Evolutionary conservation across 2,113 vertebrate species (phyloP).

Genomic region (Larimichthys polyactis): DNA sequence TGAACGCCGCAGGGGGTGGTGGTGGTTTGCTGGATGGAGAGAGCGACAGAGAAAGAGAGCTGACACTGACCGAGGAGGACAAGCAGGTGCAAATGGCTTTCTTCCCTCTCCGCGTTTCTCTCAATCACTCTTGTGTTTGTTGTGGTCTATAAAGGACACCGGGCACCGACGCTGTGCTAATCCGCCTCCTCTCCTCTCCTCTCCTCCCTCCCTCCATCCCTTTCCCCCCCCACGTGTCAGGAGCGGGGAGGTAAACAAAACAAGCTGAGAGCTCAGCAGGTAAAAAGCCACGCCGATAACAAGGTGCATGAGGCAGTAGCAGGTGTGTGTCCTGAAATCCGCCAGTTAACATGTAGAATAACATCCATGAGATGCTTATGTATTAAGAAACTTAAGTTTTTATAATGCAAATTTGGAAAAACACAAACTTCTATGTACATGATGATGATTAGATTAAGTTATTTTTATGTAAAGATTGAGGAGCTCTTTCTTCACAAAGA

Average conservation of each 20-base stretch:
- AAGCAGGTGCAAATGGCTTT: constrained; percentile 40
- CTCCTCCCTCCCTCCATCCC: neutral
- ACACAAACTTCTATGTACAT: neutral
- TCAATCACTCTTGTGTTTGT: constrained; percentile 53
- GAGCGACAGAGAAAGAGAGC: constrained; percentile 34
- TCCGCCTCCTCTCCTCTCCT: constrained; percentile 40
- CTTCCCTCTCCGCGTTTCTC: constrained; percentile 21
- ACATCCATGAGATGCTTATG: neutral
- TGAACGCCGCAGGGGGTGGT: neutral
- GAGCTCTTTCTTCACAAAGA: neutral
- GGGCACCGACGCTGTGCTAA: constrained; percentile 64
- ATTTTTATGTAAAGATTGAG: neutral
- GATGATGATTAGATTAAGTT: neutral
- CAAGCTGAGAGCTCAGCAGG: constrained; percentile 23
- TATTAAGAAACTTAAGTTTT: neutral
- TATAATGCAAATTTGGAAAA: neutral
- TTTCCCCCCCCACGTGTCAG: constrained; percentile 63
- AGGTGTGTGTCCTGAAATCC: neutral
- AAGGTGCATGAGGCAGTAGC: neutral
- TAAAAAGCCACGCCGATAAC: neutral
- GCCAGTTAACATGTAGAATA: neutral
- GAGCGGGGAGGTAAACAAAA: constrained; percentile 74
- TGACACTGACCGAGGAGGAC: constrained; percentile 55
- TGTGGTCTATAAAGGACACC: constrained; percentile 51
- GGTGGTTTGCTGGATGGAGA: constrained; percentile 6